Evolutionary conservation across 2,113 vertebrate species (phyloP).

Genomic region (Vidua macroura): DNA sequence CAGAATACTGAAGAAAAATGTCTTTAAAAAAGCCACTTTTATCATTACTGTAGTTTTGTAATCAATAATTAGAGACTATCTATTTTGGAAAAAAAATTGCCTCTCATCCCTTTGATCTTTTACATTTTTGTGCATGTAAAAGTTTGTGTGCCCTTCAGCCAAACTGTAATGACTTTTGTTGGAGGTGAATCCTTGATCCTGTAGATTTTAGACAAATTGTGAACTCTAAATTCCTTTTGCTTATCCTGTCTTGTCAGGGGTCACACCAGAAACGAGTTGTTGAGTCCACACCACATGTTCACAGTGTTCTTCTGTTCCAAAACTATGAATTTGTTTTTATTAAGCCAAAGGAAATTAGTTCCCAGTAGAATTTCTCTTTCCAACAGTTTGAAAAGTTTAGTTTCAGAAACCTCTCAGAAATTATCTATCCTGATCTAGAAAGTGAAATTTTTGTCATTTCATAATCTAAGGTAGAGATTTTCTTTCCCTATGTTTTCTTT

Average conservation of each 20-base stretch:
- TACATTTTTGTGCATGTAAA: background rate
- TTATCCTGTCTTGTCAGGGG: background rate
- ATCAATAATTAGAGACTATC: background rate
- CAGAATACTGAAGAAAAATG: background rate
- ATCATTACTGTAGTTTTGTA: background rate
- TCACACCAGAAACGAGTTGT: background rate
- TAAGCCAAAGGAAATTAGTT: background rate
- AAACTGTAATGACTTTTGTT: background rate
- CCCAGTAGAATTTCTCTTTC: background rate
- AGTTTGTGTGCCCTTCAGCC: background rate
- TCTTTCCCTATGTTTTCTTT: background rate
- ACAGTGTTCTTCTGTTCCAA: background rate
- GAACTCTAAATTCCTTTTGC: background rate
- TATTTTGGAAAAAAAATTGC: background rate
- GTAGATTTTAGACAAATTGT: background rate
- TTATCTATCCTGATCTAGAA: background rate
- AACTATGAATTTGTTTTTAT: background rate
- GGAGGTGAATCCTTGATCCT: background rate
- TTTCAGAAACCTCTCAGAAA: background rate
- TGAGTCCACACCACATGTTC: fast-evolving
- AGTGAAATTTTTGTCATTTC: background rate
- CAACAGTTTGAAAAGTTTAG: background rate
- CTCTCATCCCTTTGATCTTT: background rate
- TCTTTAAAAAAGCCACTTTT: background rate
- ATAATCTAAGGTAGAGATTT: background rate